Conservation (phyloP, 2,113 vertebrate genomes). For the Mesitornis unicolor region DNA sequence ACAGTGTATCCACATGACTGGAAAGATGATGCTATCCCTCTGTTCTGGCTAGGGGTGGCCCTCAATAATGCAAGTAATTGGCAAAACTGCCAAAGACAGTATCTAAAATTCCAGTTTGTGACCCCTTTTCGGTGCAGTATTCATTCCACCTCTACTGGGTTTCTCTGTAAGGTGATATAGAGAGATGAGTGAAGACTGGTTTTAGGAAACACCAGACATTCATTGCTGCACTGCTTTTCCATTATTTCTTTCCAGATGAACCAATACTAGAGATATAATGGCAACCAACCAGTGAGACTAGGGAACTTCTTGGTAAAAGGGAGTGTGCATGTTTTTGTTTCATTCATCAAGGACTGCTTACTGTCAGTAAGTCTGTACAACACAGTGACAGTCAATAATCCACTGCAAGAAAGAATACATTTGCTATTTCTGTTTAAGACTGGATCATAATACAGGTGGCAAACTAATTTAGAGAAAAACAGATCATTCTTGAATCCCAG, state of each 20-base stretch:
- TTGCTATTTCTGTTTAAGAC: neutral
- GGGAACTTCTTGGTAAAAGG: neutral
- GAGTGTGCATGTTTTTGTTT: neutral
- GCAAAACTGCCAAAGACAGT: neutral
- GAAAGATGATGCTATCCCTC: neutral
- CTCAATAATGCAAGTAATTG: neutral
- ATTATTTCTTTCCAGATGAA: neutral
- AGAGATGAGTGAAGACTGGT: neutral
- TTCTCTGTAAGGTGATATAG: neutral
- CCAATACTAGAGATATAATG: neutral
- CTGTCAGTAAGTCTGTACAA: neutral
- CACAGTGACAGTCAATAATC: neutral
- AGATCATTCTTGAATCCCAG: neutral
- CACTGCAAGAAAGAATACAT: neutral
- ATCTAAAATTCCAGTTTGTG: neutral
- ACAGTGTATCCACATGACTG: neutral
- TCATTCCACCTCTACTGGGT: neutral
- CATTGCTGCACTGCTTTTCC: neutral
- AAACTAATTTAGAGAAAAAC: neutral
- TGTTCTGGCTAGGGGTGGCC: neutral
- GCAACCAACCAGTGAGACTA: neutral
- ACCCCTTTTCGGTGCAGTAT: neutral
- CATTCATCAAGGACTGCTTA: neutral
- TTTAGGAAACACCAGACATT: neutral
- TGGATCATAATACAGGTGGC: neutral